Conservation (phyloP, 2,888 invertebrate species). For the Tetrapedia diversipes region DNA sequence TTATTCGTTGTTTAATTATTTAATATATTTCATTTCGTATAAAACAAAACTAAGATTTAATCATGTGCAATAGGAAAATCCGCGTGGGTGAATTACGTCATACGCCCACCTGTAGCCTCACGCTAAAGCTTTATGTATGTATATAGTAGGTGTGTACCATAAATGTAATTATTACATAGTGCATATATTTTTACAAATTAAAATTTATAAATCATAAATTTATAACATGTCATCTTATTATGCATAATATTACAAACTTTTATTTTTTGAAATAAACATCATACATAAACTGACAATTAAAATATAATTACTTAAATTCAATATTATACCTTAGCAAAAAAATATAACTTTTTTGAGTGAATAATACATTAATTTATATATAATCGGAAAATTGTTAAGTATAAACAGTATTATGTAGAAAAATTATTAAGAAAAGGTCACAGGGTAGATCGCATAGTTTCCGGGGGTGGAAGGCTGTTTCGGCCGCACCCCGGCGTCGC, state of each 20-base stretch:
- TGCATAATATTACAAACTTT: background rate
- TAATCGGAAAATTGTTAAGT: background rate
- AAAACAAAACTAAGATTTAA: background rate
- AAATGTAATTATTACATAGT: conserved; percentile 21
- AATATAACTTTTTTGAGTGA: background rate
- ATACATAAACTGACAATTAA: no score
- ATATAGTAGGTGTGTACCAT: conserved; percentile 63
- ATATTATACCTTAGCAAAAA: background rate
- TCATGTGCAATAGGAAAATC: conserved; percentile 60
- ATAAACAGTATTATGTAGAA: background rate
- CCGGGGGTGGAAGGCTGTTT: conserved; percentile 73
- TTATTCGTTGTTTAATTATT: background rate
- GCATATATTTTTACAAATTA: background rate
- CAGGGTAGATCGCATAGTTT: conserved; percentile 60
- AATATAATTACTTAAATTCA: no score
- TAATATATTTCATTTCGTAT: conserved; percentile 1
- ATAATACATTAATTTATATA: background rate
- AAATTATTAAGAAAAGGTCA: conserved; percentile 51
- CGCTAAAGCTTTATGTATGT: conserved; percentile 52
- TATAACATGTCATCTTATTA: background rate
- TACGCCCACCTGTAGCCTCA: conserved; percentile 79
- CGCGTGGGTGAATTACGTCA: conserved; percentile 81
- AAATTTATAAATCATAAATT: background rate
- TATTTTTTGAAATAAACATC: background rate
- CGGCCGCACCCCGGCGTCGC: conserved; percentile 79